Percentiles rank a stretch among this genome's conserved stretches.
Evolutionary conservation across 2,888 invertebrate species (phyloP).

Genomic region (Pilophorus perplexus): DNA sequence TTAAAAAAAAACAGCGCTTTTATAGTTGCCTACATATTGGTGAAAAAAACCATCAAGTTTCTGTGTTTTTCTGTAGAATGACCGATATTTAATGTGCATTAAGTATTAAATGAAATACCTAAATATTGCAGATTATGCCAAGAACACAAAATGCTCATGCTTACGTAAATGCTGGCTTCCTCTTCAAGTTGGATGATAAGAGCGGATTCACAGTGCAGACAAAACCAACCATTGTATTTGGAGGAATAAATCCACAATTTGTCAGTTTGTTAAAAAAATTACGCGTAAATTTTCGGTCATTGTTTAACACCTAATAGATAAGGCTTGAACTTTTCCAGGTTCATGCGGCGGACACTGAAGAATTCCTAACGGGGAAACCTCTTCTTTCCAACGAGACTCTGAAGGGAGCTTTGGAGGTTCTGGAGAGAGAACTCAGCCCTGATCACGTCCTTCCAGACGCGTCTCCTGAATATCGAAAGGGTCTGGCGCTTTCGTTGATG

Average conservation of each 20-base stretch:
- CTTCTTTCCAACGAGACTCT: slow-evolving; percentile 55
- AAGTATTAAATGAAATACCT: too few relatives aligned
- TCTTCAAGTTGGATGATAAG: slow-evolving; percentile 58
- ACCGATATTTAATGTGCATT: too few relatives aligned
- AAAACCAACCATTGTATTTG: slow-evolving; percentile 57
- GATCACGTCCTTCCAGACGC: slow-evolving; percentile 67
- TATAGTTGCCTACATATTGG: too few relatives aligned
- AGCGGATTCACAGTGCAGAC: slow-evolving; percentile 57
- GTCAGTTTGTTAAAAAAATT: slow-evolving; percentile 50
- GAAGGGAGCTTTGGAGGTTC: slow-evolving; percentile 55
- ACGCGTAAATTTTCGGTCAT: background rate
- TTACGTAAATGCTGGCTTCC: slow-evolving; percentile 71
- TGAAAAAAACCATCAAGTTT: too few relatives aligned
- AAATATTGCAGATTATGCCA: slow-evolving; percentile 64
- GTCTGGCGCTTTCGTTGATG: slow-evolving; percentile 71
- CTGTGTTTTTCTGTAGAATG: too few relatives aligned
- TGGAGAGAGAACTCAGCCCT: slow-evolving; percentile 64
- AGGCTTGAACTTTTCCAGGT: slow-evolving; percentile 18
- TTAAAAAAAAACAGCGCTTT: too few relatives aligned
- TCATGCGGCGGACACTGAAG: slow-evolving; percentile 37
- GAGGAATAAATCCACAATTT: slow-evolving; percentile 55
- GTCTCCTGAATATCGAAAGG: slow-evolving; percentile 63
- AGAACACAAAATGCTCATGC: slow-evolving; percentile 75
- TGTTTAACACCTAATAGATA: too few relatives aligned
- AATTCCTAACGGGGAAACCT: slow-evolving; percentile 52